Conservation (phyloP, 2,797 vertebrate species). For the Argya squamiceps region DNA sequence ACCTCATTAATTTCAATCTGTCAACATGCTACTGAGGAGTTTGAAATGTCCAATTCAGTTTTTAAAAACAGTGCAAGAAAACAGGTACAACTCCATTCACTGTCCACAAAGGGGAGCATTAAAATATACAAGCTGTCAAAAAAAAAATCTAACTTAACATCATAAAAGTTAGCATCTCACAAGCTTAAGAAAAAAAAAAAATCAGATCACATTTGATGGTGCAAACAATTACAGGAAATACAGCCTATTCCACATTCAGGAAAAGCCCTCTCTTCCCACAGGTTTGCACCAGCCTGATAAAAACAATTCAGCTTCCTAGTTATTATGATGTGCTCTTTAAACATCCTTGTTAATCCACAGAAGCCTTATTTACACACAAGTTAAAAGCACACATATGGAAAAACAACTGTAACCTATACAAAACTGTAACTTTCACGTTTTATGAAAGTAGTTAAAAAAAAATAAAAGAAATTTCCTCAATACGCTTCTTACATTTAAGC, state of each 20-base stretch:
- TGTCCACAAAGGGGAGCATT: background rate
- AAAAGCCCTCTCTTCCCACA: slow-evolving; percentile 71
- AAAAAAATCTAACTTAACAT: slow-evolving; percentile 1
- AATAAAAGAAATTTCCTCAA: background rate
- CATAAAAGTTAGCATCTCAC: background rate
- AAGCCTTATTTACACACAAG: slow-evolving; percentile 32
- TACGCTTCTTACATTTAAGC: background rate
- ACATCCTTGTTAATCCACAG: slow-evolving; percentile 60
- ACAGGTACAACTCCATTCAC: background rate
- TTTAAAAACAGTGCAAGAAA: background rate
- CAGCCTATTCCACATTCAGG: slow-evolving; percentile 58
- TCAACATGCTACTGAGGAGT: background rate
- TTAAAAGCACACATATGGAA: slow-evolving; percentile 15
- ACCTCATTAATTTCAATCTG: background rate
- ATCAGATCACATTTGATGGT: slow-evolving; percentile 59
- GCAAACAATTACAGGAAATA: slow-evolving; percentile 76
- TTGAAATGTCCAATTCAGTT: background rate
- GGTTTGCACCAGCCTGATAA: slow-evolving; percentile 71
- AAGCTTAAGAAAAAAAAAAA: background rate
- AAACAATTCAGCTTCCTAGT: slow-evolving; percentile 70
- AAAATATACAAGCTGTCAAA: background rate
- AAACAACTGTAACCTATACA: background rate
- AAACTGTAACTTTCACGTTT: background rate
- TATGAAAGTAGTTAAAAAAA: background rate
- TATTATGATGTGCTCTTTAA: slow-evolving; percentile 66